Percentiles rank a stretch among this genome's conserved stretches.
These are phyloP conservation scores for Pterocles gutturalis DNA, from an alignment of 2,113 vertebrate species.

Conservation along the genomic window DNA sequence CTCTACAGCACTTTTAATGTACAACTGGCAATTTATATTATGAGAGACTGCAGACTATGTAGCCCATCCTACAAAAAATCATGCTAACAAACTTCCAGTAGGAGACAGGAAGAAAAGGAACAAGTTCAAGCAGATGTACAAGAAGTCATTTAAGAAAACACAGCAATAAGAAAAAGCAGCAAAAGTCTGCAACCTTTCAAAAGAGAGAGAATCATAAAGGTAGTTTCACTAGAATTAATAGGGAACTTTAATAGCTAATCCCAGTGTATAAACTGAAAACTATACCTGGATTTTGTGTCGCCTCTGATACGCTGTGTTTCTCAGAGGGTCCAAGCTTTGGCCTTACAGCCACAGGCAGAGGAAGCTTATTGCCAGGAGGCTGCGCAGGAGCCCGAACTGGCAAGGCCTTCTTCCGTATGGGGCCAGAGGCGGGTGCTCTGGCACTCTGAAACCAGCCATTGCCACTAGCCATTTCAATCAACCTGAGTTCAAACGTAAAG, in stretches of 20 bases:
- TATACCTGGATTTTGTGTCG: constrained; percentile 58
- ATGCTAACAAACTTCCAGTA: not conserved
- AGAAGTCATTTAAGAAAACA: accelerated
- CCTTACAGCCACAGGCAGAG: not conserved
- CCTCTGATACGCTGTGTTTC: not conserved
- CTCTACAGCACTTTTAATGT: not conserved
- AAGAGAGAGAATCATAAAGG: not conserved
- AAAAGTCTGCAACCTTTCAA: not conserved
- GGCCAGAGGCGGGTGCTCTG: constrained; percentile 21
- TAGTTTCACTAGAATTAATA: accelerated
- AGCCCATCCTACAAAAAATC: accelerated
- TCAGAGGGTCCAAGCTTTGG: not conserved
- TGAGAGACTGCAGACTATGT: accelerated
- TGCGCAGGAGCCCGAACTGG: not conserved
- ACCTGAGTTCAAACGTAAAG: not conserved
- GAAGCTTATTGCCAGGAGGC: accelerated
- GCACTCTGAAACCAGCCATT: not conserved
- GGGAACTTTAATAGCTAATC: not conserved
- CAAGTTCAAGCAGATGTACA: not conserved
- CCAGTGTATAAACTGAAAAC: not conserved
- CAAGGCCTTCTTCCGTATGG: constrained; percentile 44
- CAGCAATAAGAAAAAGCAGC: accelerated
- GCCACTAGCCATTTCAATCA: constrained; percentile 5
- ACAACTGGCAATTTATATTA: accelerated
- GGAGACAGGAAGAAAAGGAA: accelerated